Evolutionary conservation across 2,888 invertebrate genomes (phyloP), one percentile per base, ranked within the genome.

Genomic region (Mesorhabditis spiculigera): DNA sequence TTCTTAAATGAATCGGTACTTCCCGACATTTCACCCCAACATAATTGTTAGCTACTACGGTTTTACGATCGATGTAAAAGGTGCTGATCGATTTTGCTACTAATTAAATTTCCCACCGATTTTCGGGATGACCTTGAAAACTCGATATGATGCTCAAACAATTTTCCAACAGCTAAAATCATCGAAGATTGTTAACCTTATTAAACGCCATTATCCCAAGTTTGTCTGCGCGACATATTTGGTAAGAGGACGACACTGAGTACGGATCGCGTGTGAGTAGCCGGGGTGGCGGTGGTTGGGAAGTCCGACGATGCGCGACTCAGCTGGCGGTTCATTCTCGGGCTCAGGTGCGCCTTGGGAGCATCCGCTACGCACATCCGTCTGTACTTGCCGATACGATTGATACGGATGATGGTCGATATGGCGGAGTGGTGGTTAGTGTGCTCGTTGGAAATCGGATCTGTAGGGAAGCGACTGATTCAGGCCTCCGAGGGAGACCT

Each of bases 251-350:
- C 74, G 72, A 10, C 69, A 62, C 8, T 74, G 75, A 45, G 73
- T 45, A 76, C n/a, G 73, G 42, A 77, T n/a, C 70, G 28, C 77
- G 76, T 6, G 78, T 71, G 28, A 76, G 75, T 5, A 78, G 75
- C 67, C 75, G 73, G 16, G 75, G 75, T 13, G 78, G 71, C 45
- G 75, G 73, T 16, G 73, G 77, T 45, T 77, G 78, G 78, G 77
- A 65, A 76, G 77, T 68, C 78, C 76, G 72, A 78, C 80, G 50
- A 80, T 73, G n/a, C n/a, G 68, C 78, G 71, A 75, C 78, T 75
- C 74, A 75, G 75, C 63, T 67, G 80, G 80, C 69, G 77, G 78
- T n/a, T n/a, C n/a, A n/a, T n/a, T n/a, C 71, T 79, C 78, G 71
- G 73, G 71, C 74, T 74, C 66, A 71, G 68, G 74, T 72, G n/a